Conservation (phyloP, 2,113 vertebrate species). For the Anguilla rostrata region DNA sequence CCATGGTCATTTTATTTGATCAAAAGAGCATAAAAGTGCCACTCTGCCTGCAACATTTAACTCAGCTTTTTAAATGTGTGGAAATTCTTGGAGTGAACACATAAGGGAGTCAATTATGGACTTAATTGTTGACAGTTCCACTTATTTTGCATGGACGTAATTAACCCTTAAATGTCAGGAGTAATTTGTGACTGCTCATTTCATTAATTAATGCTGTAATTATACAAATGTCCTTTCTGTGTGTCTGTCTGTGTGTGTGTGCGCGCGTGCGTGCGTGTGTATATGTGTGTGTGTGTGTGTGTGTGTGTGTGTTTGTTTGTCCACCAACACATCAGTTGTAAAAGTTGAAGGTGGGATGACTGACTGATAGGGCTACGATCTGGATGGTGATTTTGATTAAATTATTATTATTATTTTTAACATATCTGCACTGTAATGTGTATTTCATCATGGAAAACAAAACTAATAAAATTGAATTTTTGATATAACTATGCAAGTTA, state of each 20-base stretch:
- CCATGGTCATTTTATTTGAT: not conserved
- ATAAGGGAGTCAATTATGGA: conserved; percentile 1
- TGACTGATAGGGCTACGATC: not conserved
- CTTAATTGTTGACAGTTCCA: conserved; percentile 13
- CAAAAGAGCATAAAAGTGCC: not conserved
- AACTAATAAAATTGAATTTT: not conserved
- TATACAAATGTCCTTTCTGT: conserved; percentile 38
- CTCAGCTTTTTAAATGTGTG: not conserved
- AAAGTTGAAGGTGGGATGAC: not conserved
- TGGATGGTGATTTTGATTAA: not conserved
- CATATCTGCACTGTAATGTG: not conserved
- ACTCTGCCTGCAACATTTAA: not conserved
- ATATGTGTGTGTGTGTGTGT: not conserved
- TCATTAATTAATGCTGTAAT: not conserved
- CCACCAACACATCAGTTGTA: not conserved
- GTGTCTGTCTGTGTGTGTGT: conserved; percentile 7
- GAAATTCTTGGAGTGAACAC: not conserved
- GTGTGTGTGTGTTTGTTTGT: not conserved
- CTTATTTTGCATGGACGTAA: conserved; percentile 14
- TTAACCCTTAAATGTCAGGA: conserved; percentile 16
- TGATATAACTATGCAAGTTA: too few species aligned
- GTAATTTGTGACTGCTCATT: conserved; percentile 1
- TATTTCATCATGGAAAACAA: not conserved
- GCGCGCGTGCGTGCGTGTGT: not conserved
- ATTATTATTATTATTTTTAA: not conserved